Base-by-base conservation (phyloP, 1,140 invertebrate genomes). In the Pteromalus puparum region DNA sequence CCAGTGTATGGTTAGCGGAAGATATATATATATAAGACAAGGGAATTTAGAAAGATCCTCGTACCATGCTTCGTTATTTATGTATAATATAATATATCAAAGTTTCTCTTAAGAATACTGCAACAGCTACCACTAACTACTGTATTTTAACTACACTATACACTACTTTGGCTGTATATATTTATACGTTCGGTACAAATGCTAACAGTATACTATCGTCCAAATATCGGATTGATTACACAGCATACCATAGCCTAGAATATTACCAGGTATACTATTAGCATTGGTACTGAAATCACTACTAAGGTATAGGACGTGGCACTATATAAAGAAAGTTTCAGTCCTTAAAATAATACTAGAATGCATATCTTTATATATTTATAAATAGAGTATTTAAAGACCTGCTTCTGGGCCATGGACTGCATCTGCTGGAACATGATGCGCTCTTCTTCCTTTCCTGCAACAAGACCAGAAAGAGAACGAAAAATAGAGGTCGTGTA, bases 391-490 rank as follows among this genome's bases (percentile, higher is more conserved):
- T 83, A 88, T 89, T 94, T 95, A 96, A 95, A 96, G 95, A 98
- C 97, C 97, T 98, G 97, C 95, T 98, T 98, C 93, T 98, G 97
- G 91, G 97, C 97, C 96, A 98, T 96, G 82, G 97, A 96, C 93
- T 98, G 97, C 97, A 98, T 98, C 94, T 98, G 97, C 94, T 98
- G 97, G 94, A 98, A 97, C 97, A 98, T 98, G 93, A 97, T 96
- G 90, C 97, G 95, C 94, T 98, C 97, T 93, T 98, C 97, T 93
- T 98, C 97, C 95, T 98, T 98, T 90, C 97, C 97, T 98, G 95
- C 90, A 95, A 95, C 93, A 94, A 42, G 89, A 78, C 6, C 28
- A 38, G 30, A 34, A 13, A 48, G 15, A 48, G 15, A 48, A 48
- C 12, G 7, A 61, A 88, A 75, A 78, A 67, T 18, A 75, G 13